Conservation (phyloP, 1,140 invertebrate genomes). For the Drosophila pandora region DNA sequence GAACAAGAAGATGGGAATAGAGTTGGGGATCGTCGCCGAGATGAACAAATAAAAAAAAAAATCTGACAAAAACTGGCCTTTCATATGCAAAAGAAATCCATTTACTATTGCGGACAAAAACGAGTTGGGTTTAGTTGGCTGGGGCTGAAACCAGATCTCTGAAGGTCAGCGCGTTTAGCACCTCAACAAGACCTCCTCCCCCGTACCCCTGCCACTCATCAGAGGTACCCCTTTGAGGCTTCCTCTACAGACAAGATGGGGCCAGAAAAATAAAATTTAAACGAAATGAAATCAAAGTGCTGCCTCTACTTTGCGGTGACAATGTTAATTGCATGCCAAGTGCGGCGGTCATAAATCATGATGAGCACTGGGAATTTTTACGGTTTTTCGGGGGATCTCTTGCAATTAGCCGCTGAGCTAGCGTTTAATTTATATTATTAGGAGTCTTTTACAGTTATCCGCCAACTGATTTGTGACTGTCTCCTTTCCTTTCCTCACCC, state of each 20-base stretch:
- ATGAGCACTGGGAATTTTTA: constrained; percentile 32
- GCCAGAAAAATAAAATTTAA: constrained; percentile 13
- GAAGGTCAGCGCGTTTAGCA: constrained; percentile 72
- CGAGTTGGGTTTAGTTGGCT: constrained; percentile 42
- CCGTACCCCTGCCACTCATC: constrained; percentile 1
- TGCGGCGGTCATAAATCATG: constrained; percentile 51
- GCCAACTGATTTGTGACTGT: constrained; percentile 69
- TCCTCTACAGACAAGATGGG: constrained; percentile 34
- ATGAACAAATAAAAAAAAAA: constrained; percentile 24
- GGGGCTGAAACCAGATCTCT: constrained; percentile 65
- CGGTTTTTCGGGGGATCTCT: constrained; percentile 16
- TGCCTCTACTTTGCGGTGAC: constrained; percentile 28
- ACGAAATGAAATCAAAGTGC: constrained; percentile 20
- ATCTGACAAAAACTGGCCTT: constrained; percentile 58
- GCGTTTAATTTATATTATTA: constrained; percentile 72
- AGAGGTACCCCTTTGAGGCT: not conserved
- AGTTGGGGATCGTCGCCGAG: constrained; percentile 15
- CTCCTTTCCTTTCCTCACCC: constrained; percentile 52
- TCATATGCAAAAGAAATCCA: constrained; percentile 69
- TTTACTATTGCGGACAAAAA: constrained; percentile 56
- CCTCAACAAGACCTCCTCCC: constrained; percentile 20
- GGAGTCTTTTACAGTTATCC: constrained; percentile 67
- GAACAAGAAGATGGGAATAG: not conserved
- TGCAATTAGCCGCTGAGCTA: constrained; percentile 63
- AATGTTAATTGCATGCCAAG: constrained; percentile 63